A percentile compares a stretch with the other conserved stretches of the same genome.
Conservation (phyloP, 2,113 vertebrate genomes). For the Okapia johnstoni region DNA sequence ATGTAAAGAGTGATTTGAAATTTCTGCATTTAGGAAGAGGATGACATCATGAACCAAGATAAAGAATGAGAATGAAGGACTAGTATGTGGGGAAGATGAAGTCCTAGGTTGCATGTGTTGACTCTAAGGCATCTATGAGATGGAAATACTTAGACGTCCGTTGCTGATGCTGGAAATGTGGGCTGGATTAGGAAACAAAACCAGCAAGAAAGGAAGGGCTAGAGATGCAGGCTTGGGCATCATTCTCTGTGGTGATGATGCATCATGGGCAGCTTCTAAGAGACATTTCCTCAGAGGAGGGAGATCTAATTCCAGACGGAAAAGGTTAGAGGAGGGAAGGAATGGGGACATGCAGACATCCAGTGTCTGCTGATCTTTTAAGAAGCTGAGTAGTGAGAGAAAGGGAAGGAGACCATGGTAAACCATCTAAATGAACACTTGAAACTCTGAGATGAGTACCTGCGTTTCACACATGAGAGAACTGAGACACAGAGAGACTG, state of each 20-base stretch:
- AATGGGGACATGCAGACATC: background rate
- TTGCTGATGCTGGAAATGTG: background rate
- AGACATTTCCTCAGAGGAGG: background rate
- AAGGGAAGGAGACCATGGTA: background rate
- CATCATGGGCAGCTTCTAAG: background rate
- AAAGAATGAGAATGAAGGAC: background rate
- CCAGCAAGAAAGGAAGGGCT: background rate
- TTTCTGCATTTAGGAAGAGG: background rate
- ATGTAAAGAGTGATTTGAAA: background rate
- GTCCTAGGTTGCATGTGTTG: background rate
- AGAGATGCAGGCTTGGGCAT: background rate
- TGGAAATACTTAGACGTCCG: background rate
- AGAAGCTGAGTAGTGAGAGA: background rate
- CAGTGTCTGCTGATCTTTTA: background rate
- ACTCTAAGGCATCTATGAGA: background rate
- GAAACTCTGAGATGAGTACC: background rate
- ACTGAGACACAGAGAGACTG: background rate
- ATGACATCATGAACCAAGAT: background rate
- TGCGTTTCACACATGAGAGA: background rate
- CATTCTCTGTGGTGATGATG: background rate
- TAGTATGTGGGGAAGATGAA: background rate
- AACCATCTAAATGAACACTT: background rate
- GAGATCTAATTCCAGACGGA: too few relatives aligned
- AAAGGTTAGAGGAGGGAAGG: background rate
- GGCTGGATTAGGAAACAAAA: background rate